These are phyloP conservation scores for Vultur gryphus DNA, from an alignment of 2,797 vertebrate species.

Conservation along the genomic window DNA sequence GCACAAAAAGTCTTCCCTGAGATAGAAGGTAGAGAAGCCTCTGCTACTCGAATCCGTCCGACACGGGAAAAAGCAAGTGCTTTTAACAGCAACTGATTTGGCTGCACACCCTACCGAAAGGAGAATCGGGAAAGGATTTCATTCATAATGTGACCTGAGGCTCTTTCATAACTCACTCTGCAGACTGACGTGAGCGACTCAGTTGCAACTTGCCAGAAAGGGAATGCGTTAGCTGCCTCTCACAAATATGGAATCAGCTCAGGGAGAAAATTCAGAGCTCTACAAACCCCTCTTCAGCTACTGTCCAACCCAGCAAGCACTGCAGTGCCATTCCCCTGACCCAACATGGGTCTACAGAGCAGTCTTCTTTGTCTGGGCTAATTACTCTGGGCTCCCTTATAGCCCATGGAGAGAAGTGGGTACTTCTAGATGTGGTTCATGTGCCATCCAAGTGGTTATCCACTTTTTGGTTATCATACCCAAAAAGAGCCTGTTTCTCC, in stretches of 20 bases:
- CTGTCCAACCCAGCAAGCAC: not conserved
- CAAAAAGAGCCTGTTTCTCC: not conserved
- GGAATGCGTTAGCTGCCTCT: not conserved
- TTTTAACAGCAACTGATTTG: not conserved
- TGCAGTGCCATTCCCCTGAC: not conserved
- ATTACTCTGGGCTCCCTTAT: not conserved
- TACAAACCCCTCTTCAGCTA: not conserved
- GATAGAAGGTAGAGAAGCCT: not conserved
- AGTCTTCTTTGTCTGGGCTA: not conserved
- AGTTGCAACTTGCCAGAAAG: not conserved
- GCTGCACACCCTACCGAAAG: not conserved
- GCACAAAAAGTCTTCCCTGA: not conserved
- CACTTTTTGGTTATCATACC: not conserved
- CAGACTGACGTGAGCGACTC: accelerated
- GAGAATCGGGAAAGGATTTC: not conserved
- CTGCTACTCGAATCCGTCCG: accelerated
- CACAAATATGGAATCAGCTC: not conserved
- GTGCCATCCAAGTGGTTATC: not conserved
- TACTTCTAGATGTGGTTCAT: not conserved
- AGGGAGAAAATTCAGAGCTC: not conserved
- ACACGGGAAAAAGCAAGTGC: not conserved
- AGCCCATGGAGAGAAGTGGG: not conserved
- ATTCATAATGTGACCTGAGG: not conserved
- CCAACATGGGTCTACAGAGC: not conserved
- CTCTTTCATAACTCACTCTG: not conserved